A percentile compares a stretch with the other conserved stretches of the same genome.
These are phyloP conservation scores for Oreotragus oreotragus DNA, from an alignment of 2,113 vertebrate genomes.

Conservation along the genomic window DNA sequence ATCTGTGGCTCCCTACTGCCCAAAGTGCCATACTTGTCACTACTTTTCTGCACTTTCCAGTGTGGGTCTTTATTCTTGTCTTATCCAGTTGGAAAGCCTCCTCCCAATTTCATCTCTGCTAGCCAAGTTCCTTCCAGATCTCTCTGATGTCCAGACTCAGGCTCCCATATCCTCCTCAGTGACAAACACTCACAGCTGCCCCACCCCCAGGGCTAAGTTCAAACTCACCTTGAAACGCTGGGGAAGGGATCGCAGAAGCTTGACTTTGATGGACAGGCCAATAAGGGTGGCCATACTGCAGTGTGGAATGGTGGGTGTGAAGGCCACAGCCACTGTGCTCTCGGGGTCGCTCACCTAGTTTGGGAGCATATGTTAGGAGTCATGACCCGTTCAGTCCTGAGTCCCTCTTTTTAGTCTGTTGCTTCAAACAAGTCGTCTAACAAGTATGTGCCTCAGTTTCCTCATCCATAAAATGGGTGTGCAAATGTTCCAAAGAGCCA, in stretches of 20 bases:
- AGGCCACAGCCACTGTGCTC: constrained; percentile 88
- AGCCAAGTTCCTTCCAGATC: too few relatives aligned
- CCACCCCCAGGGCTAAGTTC: neutral
- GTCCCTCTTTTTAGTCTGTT: neutral
- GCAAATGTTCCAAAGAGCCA: neutral
- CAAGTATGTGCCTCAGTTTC: neutral
- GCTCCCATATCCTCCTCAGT: neutral
- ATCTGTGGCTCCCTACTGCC: neutral
- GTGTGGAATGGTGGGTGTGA: constrained; percentile 97
- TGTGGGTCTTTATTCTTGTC: neutral
- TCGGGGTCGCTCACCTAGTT: constrained; percentile 87
- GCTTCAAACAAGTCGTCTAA: neutral
- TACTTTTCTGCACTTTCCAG: neutral
- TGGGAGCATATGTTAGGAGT: neutral
- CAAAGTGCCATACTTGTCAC: neutral
- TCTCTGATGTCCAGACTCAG: neutral
- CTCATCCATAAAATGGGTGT: neutral
- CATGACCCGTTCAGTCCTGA: rapidly evolving
- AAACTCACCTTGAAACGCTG: constrained; percentile 91
- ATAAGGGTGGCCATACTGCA: constrained; percentile 99
- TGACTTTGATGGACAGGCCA: constrained; percentile 97
- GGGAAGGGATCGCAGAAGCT: constrained; percentile 92
- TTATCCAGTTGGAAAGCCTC: neutral
- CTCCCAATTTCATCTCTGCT: neutral
- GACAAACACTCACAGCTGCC: neutral